phyloP scores from a whole-genome alignment of 1,140 invertebrate genomes.

The Aricia agestis region DNA sequence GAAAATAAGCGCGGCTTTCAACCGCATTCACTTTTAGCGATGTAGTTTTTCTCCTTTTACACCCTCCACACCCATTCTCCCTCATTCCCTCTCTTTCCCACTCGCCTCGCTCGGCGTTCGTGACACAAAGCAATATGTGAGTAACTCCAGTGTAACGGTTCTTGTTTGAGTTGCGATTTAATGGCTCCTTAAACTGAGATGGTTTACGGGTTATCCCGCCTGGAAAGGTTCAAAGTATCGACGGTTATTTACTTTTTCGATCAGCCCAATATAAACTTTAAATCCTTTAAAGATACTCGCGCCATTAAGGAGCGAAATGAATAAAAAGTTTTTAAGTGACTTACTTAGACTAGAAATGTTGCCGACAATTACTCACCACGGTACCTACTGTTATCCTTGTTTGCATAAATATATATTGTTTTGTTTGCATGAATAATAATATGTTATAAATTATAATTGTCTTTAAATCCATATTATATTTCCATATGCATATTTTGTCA shows the following conservation, averaged over 20 bases:
- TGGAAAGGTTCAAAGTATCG: constrained; percentile 68
- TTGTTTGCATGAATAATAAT: no score
- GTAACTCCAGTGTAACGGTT: constrained; percentile 73
- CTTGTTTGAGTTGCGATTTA: constrained; percentile 76
- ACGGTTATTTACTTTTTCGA: constrained; percentile 65
- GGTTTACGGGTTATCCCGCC: constrained; percentile 71
- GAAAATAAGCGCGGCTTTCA: constrained; percentile 73
- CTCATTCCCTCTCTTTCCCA: constrained; percentile 54
- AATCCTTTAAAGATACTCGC: constrained; percentile 51
- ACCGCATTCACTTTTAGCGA: constrained; percentile 75
- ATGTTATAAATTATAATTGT: no score
- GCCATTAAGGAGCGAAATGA: constrained; percentile 38
- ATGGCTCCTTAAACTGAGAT: constrained; percentile 75
- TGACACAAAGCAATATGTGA: constrained; percentile 76
- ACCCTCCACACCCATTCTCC: constrained; percentile 67
- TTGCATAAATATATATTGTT: no score
- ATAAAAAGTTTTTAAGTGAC: constrained; percentile 26
- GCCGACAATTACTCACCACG: not conserved
- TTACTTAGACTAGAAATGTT: not conserved
- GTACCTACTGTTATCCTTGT: not conserved
- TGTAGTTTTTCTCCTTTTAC: constrained; percentile 75
- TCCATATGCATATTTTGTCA: no score
- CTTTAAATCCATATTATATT: no score
- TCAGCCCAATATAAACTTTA: constrained; percentile 63
- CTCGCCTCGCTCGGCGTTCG: constrained; percentile 58